Evolutionary conservation across 2,113 vertebrate species (phyloP).

Genomic region (Heptranchias perlo): DNA sequence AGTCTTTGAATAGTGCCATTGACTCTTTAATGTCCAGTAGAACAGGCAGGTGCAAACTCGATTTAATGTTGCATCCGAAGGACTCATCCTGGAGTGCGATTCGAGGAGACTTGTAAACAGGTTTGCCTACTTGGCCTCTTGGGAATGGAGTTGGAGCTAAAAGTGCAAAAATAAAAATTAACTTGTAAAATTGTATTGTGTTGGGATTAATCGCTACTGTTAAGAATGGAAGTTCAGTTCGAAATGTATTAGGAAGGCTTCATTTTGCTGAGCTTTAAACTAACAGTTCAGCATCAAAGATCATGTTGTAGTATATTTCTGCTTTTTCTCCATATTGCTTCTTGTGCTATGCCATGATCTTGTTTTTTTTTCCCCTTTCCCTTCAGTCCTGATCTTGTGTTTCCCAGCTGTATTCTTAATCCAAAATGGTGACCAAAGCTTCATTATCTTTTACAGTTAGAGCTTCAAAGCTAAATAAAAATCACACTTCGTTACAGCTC

Average conservation of each 20-base stretch:
- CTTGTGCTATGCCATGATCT: background rate
- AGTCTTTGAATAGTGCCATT: background rate
- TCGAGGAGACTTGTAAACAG: background rate
- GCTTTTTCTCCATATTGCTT: background rate
- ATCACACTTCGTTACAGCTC: conserved; percentile 30
- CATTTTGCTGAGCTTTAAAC: background rate
- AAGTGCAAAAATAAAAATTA: background rate
- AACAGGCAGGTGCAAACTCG: background rate
- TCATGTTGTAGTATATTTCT: conserved; percentile 23
- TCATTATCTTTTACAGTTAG: conserved; percentile 36
- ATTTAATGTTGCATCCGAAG: background rate
- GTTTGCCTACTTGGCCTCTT: background rate
- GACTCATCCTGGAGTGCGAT: background rate
- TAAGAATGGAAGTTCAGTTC: background rate
- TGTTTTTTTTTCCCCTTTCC: background rate
- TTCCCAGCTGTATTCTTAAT: background rate
- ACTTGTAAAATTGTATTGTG: background rate
- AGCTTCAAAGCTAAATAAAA: conserved; percentile 36
- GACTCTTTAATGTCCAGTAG: background rate
- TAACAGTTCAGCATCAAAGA: background rate
- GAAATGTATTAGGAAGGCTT: background rate
- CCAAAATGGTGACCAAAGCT: conserved; percentile 18
- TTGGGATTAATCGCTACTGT: background rate
- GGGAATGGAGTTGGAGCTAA: background rate
- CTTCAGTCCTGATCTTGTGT: background rate